Conservation (phyloP, 2,888 invertebrate species). For the Agrotis clavis region DNA sequence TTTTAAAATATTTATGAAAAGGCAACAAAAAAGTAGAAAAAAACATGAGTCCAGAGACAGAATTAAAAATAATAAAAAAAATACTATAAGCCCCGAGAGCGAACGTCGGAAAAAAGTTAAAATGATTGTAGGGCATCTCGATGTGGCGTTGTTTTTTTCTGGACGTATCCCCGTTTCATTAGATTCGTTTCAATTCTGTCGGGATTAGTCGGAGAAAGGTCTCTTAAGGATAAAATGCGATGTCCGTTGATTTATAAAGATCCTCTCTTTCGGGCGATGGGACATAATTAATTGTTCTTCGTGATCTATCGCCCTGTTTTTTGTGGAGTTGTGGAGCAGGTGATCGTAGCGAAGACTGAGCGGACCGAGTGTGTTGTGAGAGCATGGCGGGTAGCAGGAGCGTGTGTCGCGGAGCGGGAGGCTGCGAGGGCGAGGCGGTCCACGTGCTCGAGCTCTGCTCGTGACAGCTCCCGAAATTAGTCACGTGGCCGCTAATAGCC, state of each 20-base stretch:
- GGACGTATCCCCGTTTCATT: conserved; percentile 87
- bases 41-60: conserved; percentile 84
- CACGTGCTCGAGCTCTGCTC: conserved; percentile 84
- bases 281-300: conserved; percentile 84
- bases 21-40: conserved; percentile 81
- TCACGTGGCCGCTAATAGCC: conserved; percentile 90
- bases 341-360: conserved; percentile 67
- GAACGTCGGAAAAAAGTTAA: conserved; percentile 89
- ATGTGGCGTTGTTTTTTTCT: conserved; percentile 80
- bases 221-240: conserved; percentile 86
- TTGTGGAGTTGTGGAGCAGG: conserved; percentile 73
- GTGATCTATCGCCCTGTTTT: conserved; percentile 79
- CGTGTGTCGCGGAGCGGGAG: conserved; percentile 38
- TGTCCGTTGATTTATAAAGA: conserved; percentile 88
- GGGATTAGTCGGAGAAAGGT: conserved; percentile 89
- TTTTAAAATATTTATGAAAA: conserved; percentile 91
- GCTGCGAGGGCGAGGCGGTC: conserved; percentile 64
- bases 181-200: conserved; percentile 89
- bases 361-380: conserved; percentile 46
- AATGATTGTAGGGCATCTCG: conserved; percentile 89
- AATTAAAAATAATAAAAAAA: conserved; percentile 86
- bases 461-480: conserved; percentile 90
- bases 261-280: conserved; percentile 81
- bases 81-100: conserved; percentile 81
- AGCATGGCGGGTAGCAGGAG: conserved; percentile 24